Evolutionary conservation across 2,113 vertebrate genomes (phyloP).

Genomic region (Hippolais icterina): DNA sequence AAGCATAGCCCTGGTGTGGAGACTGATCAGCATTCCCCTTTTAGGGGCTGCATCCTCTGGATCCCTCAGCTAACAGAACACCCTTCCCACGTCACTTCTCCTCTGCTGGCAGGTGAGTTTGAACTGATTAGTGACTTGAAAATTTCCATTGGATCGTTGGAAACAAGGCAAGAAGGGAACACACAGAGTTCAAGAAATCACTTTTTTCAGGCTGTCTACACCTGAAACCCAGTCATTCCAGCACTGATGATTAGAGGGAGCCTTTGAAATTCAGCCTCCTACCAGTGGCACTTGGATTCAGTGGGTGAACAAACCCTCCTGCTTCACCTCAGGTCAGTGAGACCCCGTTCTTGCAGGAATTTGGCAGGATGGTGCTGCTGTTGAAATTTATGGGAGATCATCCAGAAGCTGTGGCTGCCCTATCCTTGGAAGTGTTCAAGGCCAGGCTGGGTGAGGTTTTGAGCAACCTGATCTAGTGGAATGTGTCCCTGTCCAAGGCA

Average conservation of each 20-base stretch:
- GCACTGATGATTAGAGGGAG: neutral
- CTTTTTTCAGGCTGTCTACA: neutral
- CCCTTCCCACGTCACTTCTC: neutral
- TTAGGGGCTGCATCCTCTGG: neutral
- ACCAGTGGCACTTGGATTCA: neutral
- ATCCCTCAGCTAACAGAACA: neutral
- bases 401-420: neutral
- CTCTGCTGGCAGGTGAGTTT: neutral
- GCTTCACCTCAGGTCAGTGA: neutral
- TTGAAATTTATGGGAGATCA: neutral
- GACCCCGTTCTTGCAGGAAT: neutral
- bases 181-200: neutral
- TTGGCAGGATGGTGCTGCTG: neutral
- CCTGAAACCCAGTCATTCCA: neutral
- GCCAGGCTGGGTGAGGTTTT: neutral
- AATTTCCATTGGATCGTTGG: neutral
- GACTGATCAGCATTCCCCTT: neutral
- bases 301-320: accelerated
- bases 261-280: neutral
- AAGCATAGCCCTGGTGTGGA: neutral
- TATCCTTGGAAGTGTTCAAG: neutral
- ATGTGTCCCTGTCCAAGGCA: neutral
- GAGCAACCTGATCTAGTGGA: neutral
- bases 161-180: neutral
- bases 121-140: neutral